These are phyloP conservation scores for Cetonia aurata DNA, from an alignment of 2,888 invertebrate species.

Conservation along the genomic window DNA sequence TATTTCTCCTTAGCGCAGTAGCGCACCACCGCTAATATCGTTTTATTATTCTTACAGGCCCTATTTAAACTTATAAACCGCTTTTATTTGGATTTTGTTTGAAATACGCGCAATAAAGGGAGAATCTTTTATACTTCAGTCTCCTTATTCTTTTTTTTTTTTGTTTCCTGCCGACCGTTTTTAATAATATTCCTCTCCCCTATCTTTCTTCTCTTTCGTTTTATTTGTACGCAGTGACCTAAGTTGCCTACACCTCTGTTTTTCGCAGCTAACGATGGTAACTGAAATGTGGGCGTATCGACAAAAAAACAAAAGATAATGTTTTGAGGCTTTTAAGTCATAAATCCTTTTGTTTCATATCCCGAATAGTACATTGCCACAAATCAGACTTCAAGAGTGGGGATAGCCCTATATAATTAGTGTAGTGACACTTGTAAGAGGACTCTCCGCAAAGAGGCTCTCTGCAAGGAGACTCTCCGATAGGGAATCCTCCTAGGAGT, in stretches of 20 bases:
- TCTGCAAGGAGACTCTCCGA: no score
- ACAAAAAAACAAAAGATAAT: no score
- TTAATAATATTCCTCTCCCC: conserved; percentile 15
- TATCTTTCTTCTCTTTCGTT: not conserved
- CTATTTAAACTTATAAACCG: conserved; percentile 31
- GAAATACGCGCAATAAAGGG: conserved; percentile 29
- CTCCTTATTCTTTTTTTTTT: conserved; percentile 9
- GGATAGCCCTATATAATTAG: no score
- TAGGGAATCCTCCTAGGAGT: no score
- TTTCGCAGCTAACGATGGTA: not conserved
- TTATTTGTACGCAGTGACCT: not conserved
- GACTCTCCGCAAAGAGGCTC: no score
- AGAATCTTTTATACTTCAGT: conserved; percentile 11
- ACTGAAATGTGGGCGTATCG: not conserved
- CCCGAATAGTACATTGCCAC: no score
- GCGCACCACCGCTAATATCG: conserved; percentile 7
- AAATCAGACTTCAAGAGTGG: no score
- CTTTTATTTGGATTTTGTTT: conserved; percentile 35
- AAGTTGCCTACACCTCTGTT: not conserved
- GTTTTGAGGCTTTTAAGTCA: not conserved
- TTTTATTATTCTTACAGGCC: conserved; percentile 20
- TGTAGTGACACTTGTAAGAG: no score
- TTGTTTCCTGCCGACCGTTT: not conserved
- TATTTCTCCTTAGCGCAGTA: conserved; percentile 10
- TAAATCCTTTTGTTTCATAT: no score